These are phyloP conservation scores for Metopolophium dirhodum DNA, from an alignment of 1,140 invertebrate genomes.

Conservation along the genomic window DNA sequence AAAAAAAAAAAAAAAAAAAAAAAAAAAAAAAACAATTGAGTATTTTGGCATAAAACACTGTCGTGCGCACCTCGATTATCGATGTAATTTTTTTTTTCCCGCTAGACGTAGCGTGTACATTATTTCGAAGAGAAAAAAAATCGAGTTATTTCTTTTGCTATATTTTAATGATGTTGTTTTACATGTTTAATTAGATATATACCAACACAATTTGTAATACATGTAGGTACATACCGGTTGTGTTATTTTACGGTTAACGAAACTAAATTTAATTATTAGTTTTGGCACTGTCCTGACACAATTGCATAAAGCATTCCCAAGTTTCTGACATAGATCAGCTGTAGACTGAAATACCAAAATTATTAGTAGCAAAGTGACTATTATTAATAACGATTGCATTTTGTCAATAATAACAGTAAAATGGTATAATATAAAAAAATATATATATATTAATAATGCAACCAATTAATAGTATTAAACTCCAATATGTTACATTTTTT, in stretches of 20 bases:
- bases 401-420: not conserved
- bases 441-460: not conserved
- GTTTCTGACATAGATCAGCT: not conserved
- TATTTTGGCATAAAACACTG: not conserved
- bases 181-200: not conserved
- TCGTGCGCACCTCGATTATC: not conserved
- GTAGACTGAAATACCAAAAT: not conserved
- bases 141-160: not conserved
- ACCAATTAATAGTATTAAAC: not conserved
- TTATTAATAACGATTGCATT: not conserved
- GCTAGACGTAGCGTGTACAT: not conserved
- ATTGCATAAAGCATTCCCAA: not conserved
- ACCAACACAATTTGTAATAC: not conserved
- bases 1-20: not conserved
- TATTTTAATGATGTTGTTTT: slow-evolving; percentile 8
- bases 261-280: slow-evolving; percentile 11
- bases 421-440: not conserved
- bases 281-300: not conserved
- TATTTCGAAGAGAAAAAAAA: not conserved
- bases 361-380: not conserved
- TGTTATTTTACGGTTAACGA: not conserved
- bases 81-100: not conserved
- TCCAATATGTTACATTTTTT: not conserved
- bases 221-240: not conserved
- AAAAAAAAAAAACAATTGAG: not conserved